phyloP scores from a whole-genome alignment of 2,113 vertebrate genomes.

The Parus major region DNA sequence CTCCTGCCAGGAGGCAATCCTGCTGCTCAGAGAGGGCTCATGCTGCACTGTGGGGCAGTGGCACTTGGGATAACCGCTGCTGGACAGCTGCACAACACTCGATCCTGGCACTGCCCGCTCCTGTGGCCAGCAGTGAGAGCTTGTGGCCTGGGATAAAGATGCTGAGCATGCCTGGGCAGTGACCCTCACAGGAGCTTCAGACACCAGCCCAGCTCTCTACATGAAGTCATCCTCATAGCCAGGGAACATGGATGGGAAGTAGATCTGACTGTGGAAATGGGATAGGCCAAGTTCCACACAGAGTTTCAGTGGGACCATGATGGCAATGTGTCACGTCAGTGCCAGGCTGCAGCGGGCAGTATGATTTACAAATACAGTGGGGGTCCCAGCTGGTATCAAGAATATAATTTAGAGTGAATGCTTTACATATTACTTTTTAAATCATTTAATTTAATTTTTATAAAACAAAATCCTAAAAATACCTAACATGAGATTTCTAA shows the following conservation, averaged over 20 bases:
- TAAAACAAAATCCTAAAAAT: not conserved
- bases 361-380: not conserved
- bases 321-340: accelerated
- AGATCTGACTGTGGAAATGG: not conserved
- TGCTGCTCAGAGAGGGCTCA: not conserved
- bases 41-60: accelerated
- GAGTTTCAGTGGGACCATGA: not conserved
- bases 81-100: not conserved
- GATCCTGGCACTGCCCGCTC: not conserved
- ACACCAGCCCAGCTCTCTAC: not conserved
- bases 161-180: not conserved
- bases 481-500: not conserved
- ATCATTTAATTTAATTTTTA: not conserved
- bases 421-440: not conserved
- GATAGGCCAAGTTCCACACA: not conserved
- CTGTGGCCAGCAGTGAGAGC: accelerated
- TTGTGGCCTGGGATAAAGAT: not conserved
- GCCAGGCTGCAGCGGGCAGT: not conserved
- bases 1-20: not conserved
- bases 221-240: not conserved
- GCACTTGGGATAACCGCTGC: not conserved
- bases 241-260: not conserved
- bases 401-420: not conserved
- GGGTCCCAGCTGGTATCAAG: not conserved
- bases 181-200: not conserved